Evolutionary conservation across 2,797 vertebrate genomes (phyloP), one percentile per base, ranked within the genome.

Genomic region (Melanotaenia pygmaea): DNA sequence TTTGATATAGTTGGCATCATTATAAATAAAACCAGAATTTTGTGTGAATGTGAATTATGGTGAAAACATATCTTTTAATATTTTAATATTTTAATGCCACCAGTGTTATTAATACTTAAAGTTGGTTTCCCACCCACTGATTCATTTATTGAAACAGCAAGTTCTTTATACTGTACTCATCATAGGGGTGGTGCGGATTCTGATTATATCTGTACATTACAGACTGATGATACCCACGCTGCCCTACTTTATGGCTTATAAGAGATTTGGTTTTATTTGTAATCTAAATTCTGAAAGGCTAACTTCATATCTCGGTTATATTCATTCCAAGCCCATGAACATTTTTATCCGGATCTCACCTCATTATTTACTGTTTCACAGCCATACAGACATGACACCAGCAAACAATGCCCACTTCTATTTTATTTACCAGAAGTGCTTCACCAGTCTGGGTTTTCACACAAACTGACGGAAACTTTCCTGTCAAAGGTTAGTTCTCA

Each of bases 361-460:
- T 62, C 32, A 54, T 62, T 84, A 72, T 86, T 71, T 61, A 59
- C 76, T 76, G 64, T 24, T 65, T 87, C 59, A 78, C 45, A 72
- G 72, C 74, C 45, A 12, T 45, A 43, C n/a, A 16, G 59, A 67
- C 68, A 67, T 30, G 53, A 82, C 79, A 70, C 24, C 22, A 71
- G 60, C 50, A 56, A 78, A 59, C 64, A 60, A 69, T 79, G 80
- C 76, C 79, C 74, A 82, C 82, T 84, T 79, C 71, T 71, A 80
- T 83, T 85, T 85, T 74, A 81, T 71, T 91, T 90, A 93, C 86
- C 82, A 91, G 89, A 91, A 92, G 87, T 90, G 89, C 80, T 86
- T 91, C 70, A 85, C 71, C 71, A 74, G 45, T n/a, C 61, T 59
- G 54, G 79, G 74, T 85, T 89, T 87, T 85, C 69, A 77, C 86